Percentiles rank a stretch among this genome's conserved stretches.
These are phyloP conservation scores for Scolopax rusticola DNA, from an alignment of 2,797 vertebrate genomes.

Conservation along the genomic window DNA sequence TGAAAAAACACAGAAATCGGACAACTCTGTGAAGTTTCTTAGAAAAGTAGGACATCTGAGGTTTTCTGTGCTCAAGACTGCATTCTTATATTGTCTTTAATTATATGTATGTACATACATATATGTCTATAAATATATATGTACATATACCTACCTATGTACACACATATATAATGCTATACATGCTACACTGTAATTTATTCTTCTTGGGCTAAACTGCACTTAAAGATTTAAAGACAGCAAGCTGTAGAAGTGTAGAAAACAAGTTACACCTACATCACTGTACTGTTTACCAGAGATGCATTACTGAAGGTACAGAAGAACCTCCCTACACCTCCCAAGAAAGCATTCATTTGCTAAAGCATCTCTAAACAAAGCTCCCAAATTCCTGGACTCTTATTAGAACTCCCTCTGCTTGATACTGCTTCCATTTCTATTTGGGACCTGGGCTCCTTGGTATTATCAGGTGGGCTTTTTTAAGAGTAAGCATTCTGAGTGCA, in stretches of 20 bases:
- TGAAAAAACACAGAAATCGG: too few relatives aligned
- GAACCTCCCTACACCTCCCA: neutral
- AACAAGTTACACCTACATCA: fast-evolving
- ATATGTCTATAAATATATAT: too few relatives aligned
- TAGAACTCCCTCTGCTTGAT: neutral
- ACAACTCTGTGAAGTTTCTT: neutral
- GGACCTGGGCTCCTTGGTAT: neutral
- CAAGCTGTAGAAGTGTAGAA: neutral
- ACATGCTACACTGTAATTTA: neutral
- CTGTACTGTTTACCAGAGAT: neutral
- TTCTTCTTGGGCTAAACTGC: neutral
- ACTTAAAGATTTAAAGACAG: neutral
- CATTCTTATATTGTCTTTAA: neutral
- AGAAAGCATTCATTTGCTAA: neutral
- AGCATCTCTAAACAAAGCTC: neutral
- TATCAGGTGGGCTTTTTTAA: neutral
- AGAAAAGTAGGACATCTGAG: neutral
- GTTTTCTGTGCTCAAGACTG: neutral
- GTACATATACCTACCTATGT: neutral
- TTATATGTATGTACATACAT: neutral
- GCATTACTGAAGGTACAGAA: neutral
- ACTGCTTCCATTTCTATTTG: neutral
- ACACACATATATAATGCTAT: neutral
- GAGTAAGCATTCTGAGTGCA: neutral
- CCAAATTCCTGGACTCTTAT: neutral